Base-by-base conservation (phyloP, 2,797 vertebrate species). In the Schizopygopsis malacanthus region DNA sequence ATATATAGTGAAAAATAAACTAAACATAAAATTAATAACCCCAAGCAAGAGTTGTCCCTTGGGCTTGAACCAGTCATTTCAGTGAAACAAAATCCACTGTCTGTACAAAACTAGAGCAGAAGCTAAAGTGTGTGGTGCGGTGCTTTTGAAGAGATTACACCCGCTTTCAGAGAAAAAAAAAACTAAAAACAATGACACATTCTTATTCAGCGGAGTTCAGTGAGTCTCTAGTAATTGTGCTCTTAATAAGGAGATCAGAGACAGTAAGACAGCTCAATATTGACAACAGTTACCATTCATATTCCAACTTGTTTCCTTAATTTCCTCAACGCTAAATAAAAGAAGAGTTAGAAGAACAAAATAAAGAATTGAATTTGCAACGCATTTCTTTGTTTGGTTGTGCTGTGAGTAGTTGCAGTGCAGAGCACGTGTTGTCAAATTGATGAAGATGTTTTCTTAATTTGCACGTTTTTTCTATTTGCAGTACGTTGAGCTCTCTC, bases 141-240 rank as follows among this genome's bases (percentile, higher is more conserved):
- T 69, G 70, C 89, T 88, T 86, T 84, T 86, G 87, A 91, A 87
- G 54, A 92, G 91, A 89, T 91, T 91, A 91, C 88, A 84, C 85
- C 84, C 85, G 82, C 88, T 92, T 92, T 92, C 90, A 90, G 89
- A 83, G 73, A 86, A 52, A 88, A 88, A 41, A 54, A 33, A 33
- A 33, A 33, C 28, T 2, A 92, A 41, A 54, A 78, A 92, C 92
- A 92, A 92, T 91, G 91, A 90, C 50, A 83, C 87, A 92, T 90
- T 90, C 89, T 90, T 83, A 89, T 90, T 93, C 92, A 94, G 90
- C 91, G 86, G 91, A 4, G 87, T 90, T 90, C 90, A 92, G 88
- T 90, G 65, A 89, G 90, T 87, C 92, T 92, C 93, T 90, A 89
- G 84, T 93, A 93, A 94, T 93, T 92, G 89, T 91, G 84, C 91